Conservation (phyloP, 2,113 vertebrate species). For the Phylloscopus trochilus region DNA sequence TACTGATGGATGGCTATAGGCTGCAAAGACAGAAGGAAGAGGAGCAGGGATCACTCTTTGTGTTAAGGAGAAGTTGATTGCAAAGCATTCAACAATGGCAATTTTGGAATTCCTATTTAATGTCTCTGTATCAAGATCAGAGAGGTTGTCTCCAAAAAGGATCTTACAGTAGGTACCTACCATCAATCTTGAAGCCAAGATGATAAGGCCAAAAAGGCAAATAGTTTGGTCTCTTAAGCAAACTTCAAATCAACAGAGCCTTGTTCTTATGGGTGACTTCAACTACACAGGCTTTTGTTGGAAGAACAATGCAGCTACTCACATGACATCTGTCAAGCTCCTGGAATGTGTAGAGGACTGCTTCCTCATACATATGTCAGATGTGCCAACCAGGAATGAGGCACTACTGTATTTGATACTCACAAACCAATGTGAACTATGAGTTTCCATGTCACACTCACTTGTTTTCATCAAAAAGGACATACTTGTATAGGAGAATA, state of each 20-base stretch:
- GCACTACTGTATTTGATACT: not conserved
- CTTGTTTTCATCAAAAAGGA: not conserved
- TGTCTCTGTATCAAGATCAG: not conserved
- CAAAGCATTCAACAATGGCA: not conserved
- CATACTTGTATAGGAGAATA: not conserved
- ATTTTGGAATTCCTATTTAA: not conserved
- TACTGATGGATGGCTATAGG: not conserved
- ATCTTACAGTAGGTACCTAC: not conserved
- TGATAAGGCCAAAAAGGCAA: not conserved
- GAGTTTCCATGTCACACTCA: not conserved
- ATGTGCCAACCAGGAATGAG: not conserved
- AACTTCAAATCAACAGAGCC: not conserved
- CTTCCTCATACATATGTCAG: not conserved
- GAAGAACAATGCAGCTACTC: not conserved
- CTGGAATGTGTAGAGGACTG: not conserved
- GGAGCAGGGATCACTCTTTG: not conserved
- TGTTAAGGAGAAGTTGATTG: not conserved
- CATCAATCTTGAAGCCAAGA: not conserved
- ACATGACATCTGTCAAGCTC: not conserved
- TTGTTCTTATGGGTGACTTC: fast-evolving
- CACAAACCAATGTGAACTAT: not conserved
- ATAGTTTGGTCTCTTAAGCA: not conserved
- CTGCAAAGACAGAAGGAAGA: not conserved
- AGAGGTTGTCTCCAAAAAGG: not conserved
- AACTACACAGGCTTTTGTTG: not conserved